These are phyloP conservation scores for Stictonetta naevosa DNA, from an alignment of 2,113 vertebrate species.

Conservation along the genomic window DNA sequence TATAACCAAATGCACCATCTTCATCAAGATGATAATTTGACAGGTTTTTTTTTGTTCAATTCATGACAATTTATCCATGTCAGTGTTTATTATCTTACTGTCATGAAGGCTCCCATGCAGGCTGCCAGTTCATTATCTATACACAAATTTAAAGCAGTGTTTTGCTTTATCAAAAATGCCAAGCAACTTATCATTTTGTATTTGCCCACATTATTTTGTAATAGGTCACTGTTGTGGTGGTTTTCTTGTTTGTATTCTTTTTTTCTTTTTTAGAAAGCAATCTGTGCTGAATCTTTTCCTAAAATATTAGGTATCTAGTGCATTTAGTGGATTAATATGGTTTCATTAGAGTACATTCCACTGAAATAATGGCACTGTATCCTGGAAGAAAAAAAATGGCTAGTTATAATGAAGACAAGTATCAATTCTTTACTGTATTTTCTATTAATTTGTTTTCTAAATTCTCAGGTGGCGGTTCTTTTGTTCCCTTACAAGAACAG, in stretches of 20 bases:
- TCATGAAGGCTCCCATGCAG: not conserved
- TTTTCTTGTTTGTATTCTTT: no score
- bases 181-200: conserved; percentile 74
- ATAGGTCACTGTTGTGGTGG: conserved; percentile 33
- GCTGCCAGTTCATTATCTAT: conserved; percentile 10
- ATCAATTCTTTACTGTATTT: not conserved
- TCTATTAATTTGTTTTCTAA: not conserved
- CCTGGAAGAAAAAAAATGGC: not conserved
- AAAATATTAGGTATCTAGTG: conserved; percentile 73
- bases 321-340: conserved; percentile 76
- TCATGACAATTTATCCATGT: conserved; percentile 40
- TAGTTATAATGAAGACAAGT: not conserved
- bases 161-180: conserved; percentile 80
- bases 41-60: conserved; percentile 8
- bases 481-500: not conserved
- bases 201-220: conserved; percentile 81
- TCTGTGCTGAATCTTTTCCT: conserved; percentile 73
- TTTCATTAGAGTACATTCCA: no score
- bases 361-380: no score
- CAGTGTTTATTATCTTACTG: conserved; percentile 45
- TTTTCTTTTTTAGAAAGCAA: conserved; percentile 44
- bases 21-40: conserved; percentile 42
- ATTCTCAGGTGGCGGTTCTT: not conserved
- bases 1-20: conserved; percentile 19
- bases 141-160: not conserved